Base-by-base conservation (phyloP, 2,797 vertebrate species). In the Sylvilagus floridanus region DNA sequence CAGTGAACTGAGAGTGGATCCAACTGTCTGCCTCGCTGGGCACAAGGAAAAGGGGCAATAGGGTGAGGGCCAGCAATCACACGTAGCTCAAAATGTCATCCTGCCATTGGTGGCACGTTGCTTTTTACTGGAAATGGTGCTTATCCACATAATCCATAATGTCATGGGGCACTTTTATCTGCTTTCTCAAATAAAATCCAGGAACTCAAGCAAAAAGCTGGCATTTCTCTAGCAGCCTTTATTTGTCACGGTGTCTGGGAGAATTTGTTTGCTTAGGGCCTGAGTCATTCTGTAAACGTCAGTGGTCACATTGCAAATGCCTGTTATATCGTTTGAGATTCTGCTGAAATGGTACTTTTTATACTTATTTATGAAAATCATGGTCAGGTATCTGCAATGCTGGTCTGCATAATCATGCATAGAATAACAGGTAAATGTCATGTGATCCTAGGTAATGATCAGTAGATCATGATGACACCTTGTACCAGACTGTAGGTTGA, bases 131-230 rank as follows among this genome's bases (percentile, higher is more conserved):
- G 62, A 71, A 89, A 83, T 71, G 93, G 76, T 81, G 65, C 9
- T 86, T 30, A 50, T 32, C 12, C 14, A 11, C 50, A 37, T n/a
- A 68, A 88, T n/a, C 63, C 32, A 42, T 30, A 69, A 69, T 52
- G 17, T 62, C 82, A 24, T 10, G 4, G 60, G 54, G 19, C 2
- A 84, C 19, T 83, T 79, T 88, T 63, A 54, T 76, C 14, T 72
- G 30, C 82, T 92, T 92, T 84, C 73, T 92, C 52, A 62, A 47
- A 87, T 28, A 84, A 90, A 97, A 83, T 22, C n/a, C 30, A 91
- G 87, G 42, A 83, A 89, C 66, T 72, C 10, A 92, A 94, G 57
- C 57, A 7, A 84, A 4, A 57, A 86, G 54, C 7, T 75, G 4
- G 0, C 19, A 47, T 91, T 62, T 93, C 2, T 17, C 62, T 54